Evolutionary conservation across 2,113 vertebrate species (phyloP).

Genomic region (Cynopterus brachyotis): DNA sequence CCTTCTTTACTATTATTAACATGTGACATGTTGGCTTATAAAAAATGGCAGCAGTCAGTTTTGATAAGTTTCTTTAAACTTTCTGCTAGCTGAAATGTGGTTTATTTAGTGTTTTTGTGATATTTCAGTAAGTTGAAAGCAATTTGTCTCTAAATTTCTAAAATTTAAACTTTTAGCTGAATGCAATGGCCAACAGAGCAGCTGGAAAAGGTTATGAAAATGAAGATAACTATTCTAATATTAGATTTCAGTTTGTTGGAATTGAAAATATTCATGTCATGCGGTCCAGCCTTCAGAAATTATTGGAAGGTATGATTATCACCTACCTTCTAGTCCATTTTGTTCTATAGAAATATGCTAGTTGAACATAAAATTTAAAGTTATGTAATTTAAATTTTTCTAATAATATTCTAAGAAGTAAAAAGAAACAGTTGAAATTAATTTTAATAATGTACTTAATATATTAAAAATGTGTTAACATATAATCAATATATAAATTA

Average conservation of each 20-base stretch:
- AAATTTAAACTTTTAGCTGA: conserved; percentile 87
- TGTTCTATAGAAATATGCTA: not conserved
- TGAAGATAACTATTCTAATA: conserved; percentile 99
- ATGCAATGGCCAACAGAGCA: conserved; percentile 97
- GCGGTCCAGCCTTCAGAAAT: conserved; percentile 95
- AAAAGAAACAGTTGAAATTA: conserved; percentile 20
- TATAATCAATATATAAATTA: not conserved
- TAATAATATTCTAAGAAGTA: not conserved
- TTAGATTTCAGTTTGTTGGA: conserved; percentile 99
- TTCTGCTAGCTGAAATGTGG: not conserved
- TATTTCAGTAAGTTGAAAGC: conserved; percentile 5
- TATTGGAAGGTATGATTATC: conserved; percentile 92
- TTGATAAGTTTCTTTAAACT: conserved; percentile 41
- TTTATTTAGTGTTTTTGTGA: conserved; percentile 41
- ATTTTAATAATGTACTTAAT: not conserved
- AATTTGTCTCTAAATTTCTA: conserved; percentile 57
- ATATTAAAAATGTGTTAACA: not conserved
- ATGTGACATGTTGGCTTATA: not conserved
- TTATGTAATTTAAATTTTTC: not conserved
- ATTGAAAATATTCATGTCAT: conserved; percentile 99
- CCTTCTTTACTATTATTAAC: not conserved
- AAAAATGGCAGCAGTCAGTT: not conserved
- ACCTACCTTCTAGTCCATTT: not conserved
- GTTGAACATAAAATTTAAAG: not conserved
- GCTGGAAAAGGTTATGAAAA: conserved; percentile 99